These are phyloP conservation scores for Pardalotus punctatus DNA, from an alignment of 2,113 vertebrate species.

Conservation along the genomic window DNA sequence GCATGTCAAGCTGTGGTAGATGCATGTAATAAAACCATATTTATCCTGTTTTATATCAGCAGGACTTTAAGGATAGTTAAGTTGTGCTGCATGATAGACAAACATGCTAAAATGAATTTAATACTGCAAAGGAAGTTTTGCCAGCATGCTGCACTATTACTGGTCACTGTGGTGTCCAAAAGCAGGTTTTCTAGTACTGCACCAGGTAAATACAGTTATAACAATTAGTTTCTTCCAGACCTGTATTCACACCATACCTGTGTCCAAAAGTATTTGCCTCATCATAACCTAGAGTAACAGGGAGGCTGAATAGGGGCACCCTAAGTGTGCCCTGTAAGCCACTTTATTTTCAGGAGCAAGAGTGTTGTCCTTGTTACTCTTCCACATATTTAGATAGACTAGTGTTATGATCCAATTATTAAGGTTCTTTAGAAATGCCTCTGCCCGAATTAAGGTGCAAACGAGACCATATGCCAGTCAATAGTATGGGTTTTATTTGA, in stretches of 20 bases:
- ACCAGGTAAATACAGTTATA: not conserved
- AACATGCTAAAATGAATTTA: not conserved
- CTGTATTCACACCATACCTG: accelerated
- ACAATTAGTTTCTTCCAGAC: not conserved
- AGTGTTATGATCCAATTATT: no score
- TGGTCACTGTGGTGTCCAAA: not conserved
- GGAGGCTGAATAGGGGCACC: not conserved
- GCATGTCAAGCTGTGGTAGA: not conserved
- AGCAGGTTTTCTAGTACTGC: not conserved
- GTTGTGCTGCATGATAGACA: not conserved
- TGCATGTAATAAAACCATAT: not conserved
- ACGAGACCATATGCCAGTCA: no score
- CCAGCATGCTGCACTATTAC: not conserved
- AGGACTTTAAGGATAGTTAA: not conserved
- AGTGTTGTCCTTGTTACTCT: not conserved
- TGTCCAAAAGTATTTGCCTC: not conserved
- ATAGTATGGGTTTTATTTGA: no score
- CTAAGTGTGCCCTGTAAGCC: not conserved
- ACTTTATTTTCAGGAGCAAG: not conserved
- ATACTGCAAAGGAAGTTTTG: not conserved
- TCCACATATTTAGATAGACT: not conserved
- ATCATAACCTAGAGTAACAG: not conserved
- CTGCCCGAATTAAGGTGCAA: no score
- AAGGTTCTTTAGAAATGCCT: no score
- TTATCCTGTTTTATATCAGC: not conserved